Evolutionary conservation across 1,140 invertebrate species (phyloP).

Genomic region (Planococcus citri): DNA sequence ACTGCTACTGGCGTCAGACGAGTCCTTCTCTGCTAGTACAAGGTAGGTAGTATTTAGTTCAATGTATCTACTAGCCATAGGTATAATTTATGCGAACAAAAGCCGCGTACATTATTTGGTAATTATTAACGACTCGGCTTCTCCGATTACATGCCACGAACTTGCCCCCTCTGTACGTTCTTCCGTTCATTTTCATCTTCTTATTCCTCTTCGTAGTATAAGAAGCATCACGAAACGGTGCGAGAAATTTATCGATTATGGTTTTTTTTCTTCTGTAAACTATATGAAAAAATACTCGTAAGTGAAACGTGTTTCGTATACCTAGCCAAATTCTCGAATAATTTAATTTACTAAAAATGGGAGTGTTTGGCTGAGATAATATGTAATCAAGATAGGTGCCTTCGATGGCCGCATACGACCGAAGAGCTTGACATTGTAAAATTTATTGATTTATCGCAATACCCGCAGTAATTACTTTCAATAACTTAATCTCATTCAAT

Average conservation of each 20-base stretch:
- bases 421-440: conserved; percentile 1
- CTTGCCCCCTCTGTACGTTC: not conserved
- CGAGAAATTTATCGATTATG: not conserved
- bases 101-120: not conserved
- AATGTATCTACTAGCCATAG: too few relatives aligned
- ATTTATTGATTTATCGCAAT: not conserved
- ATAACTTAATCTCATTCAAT: not conserved
- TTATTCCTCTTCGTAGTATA: too few relatives aligned
- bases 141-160: not conserved
- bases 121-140: not conserved
- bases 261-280: too few relatives aligned
- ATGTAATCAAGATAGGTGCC: not conserved
- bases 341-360: not conserved
- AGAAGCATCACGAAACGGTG: not conserved
- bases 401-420: not conserved
- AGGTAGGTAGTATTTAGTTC: not conserved
- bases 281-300: not conserved
- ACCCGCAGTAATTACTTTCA: not conserved
- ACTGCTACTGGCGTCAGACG: not conserved
- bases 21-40: not conserved
- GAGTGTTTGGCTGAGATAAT: not conserved
- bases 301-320: not conserved
- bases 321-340: not conserved
- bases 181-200: not conserved
- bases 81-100: not conserved